phyloP scores from a whole-genome alignment of 2,113 vertebrate genomes.

The Siniperca knerii region DNA sequence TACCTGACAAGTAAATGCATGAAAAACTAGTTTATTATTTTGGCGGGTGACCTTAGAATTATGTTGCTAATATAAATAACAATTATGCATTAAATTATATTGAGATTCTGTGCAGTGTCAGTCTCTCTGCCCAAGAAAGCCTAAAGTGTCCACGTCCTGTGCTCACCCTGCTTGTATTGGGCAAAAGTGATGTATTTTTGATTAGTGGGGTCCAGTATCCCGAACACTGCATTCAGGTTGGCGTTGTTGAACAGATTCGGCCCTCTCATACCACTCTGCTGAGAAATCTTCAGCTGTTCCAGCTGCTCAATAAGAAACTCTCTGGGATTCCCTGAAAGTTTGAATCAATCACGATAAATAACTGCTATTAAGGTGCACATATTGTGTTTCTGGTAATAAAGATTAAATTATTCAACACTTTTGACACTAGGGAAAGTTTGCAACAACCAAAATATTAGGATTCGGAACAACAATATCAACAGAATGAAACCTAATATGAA shows the following conservation, averaged over 20 bases:
- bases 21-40: not conserved
- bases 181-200: slow-evolving; percentile 72
- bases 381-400: not conserved
- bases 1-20: not conserved
- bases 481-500: not conserved
- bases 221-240: slow-evolving; percentile 78
- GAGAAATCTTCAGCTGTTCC: slow-evolving; percentile 70
- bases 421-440: not conserved
- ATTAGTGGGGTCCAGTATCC: slow-evolving; percentile 79
- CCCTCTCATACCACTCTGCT: slow-evolving; percentile 6
- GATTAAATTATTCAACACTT: not conserved
- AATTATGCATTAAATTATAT: not conserved
- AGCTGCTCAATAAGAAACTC: slow-evolving; percentile 82
- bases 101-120: not conserved
- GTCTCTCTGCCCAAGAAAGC: not conserved
- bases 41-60: not conserved
- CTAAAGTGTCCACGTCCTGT: not conserved
- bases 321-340: slow-evolving; percentile 75
- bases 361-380: not conserved
- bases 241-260: slow-evolving; percentile 76
- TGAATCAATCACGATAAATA: not conserved
- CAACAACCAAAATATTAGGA: not conserved
- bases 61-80: not conserved
- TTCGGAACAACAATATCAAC: not conserved
- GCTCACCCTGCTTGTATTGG: slow-evolving; percentile 83